phyloP scores from a whole-genome alignment of 2,888 invertebrate genomes.

The Lypha dubia region DNA sequence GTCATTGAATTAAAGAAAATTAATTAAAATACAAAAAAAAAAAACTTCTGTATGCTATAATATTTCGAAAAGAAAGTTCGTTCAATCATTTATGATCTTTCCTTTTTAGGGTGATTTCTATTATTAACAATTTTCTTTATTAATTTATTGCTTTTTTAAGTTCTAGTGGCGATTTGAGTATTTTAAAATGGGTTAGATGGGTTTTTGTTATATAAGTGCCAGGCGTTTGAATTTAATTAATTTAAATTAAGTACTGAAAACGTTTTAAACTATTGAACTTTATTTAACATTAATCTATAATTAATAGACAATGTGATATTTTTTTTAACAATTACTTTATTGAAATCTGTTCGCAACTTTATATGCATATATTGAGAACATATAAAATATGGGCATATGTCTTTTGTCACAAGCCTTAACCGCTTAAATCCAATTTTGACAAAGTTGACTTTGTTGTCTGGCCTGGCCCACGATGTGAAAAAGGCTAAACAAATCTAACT shows the following conservation, averaged over 20 bases:
- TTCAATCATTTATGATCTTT: not conserved
- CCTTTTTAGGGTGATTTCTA: not conserved
- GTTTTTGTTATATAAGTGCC: not conserved
- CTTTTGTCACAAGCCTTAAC: too few relatives aligned
- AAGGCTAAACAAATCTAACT: too few relatives aligned
- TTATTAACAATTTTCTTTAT: not conserved
- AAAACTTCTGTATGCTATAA: constrained; percentile 17
- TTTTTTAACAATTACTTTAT: too few relatives aligned
- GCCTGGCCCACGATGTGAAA: too few relatives aligned
- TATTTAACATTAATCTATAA: not conserved
- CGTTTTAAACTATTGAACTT: constrained; percentile 15
- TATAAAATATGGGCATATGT: too few relatives aligned
- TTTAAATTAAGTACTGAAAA: not conserved
- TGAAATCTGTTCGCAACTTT: too few relatives aligned
- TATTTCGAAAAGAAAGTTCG: not conserved
- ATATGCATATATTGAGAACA: too few relatives aligned
- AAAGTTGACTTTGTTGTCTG: too few relatives aligned
- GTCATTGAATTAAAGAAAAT: constrained; percentile 48
- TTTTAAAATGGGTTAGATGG: not conserved
- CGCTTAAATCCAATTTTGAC: too few relatives aligned
- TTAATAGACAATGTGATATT: not conserved
- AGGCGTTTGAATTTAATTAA: not conserved
- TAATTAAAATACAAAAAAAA: constrained; percentile 53
- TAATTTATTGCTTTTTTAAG: not conserved
- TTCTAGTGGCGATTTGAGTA: not conserved